Evolutionary conservation across 1,140 invertebrate genomes (phyloP).

Genomic region (Orchestia grillus): DNA sequence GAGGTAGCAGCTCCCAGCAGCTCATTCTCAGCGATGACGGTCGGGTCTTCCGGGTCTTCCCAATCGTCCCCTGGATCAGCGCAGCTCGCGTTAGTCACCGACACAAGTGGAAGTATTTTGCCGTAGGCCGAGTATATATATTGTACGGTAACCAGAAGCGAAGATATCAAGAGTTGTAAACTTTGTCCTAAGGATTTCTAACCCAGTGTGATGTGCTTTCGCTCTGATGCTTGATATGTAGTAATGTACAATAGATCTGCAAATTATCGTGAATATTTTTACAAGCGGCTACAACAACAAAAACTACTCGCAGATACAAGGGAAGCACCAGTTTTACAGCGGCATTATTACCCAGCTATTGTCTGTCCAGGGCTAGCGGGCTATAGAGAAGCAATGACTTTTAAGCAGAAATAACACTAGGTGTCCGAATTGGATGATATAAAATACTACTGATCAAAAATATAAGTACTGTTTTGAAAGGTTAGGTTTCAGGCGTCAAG

Average conservation of each 20-base stretch:
- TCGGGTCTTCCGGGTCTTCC: conserved; percentile 97
- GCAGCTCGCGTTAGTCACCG: background rate
- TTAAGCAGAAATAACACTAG: no score
- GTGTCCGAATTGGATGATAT: no score
- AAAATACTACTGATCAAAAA: no score
- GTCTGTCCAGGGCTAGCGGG: no score
- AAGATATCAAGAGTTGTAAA: background rate
- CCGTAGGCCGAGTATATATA: background rate
- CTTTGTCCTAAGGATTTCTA: background rate
- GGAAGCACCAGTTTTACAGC: no score
- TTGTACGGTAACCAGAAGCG: background rate
- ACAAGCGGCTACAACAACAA: background rate
- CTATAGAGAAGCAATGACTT: no score
- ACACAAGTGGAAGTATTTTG: background rate
- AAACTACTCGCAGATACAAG: background rate
- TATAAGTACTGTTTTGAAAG: no score
- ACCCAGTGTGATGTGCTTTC: no score
- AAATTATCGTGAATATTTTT: background rate
- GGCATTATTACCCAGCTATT: no score
- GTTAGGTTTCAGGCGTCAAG: no score
- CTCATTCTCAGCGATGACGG: conserved; percentile 98
- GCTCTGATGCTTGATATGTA: background rate
- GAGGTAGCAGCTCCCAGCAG: conserved; percentile 96
- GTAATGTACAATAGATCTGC: background rate
- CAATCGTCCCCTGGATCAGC: conserved; percentile 81